Percentiles rank a stretch among this genome's conserved stretches.
phyloP scores from a whole-genome alignment of 2,888 invertebrate genomes.

The Muschampia plurimacula region DNA sequence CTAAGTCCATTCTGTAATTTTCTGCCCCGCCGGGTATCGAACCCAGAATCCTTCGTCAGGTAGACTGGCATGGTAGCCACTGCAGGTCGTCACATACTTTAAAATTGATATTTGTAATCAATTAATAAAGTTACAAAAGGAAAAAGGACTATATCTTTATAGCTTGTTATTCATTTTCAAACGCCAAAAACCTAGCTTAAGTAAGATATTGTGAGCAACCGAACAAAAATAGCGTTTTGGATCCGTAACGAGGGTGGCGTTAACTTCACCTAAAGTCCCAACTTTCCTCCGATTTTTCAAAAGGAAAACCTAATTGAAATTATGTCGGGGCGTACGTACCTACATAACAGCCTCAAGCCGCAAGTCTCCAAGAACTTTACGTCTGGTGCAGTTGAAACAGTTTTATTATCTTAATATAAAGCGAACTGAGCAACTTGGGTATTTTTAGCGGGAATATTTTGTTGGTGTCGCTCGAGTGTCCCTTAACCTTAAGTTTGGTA shows the following conservation, averaged over 20 bases:
- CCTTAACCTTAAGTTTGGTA: conserved; percentile 62
- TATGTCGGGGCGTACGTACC: conserved; percentile 49
- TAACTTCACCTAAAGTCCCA: conserved; percentile 22
- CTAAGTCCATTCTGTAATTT: too few species aligned
- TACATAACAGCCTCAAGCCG: conserved; percentile 44
- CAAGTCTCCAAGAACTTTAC: conserved; percentile 51
- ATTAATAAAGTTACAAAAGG: too few species aligned
- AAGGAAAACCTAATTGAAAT: conserved; percentile 63
- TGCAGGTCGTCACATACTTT: too few species aligned
- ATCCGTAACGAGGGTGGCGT: conserved; percentile 18
- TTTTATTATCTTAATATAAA: conserved; percentile 59
- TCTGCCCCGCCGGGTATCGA: too few species aligned
- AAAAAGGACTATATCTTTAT: too few species aligned
- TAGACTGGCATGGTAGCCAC: too few species aligned
- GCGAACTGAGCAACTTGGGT: conserved; percentile 42
- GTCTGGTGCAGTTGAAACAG: conserved; percentile 54
- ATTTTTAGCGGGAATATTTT: conserved; percentile 32
- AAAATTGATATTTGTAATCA: too few species aligned
- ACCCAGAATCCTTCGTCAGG: too few species aligned
- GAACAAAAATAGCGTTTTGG: conserved; percentile 24
- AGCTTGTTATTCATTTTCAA: neutral
- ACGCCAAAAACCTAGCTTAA: neutral
- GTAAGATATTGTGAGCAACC: conserved; percentile 13
- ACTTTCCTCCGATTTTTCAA: conserved; percentile 30
- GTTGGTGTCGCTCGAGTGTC: conserved; percentile 24